phyloP scores from a whole-genome alignment of 2,888 invertebrate genomes.

The Leptopilina syphax region DNA sequence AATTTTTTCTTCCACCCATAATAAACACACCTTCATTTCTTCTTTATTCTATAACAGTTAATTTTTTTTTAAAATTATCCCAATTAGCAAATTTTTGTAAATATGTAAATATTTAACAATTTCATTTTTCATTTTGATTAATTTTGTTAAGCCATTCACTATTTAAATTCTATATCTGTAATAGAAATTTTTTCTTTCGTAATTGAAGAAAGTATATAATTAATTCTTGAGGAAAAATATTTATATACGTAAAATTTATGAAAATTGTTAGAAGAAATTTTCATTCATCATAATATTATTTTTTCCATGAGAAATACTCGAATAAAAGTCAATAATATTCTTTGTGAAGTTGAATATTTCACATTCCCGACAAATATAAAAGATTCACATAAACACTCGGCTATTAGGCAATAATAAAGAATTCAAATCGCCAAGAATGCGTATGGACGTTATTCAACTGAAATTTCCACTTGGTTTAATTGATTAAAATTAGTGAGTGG shows the following conservation, averaged over 20 bases:
- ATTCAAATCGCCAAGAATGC: slow-evolving; percentile 22
- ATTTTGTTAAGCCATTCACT: no score
- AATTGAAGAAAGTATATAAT: no score
- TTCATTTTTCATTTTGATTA: not conserved
- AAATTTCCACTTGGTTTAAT: slow-evolving; percentile 28
- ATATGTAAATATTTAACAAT: not conserved
- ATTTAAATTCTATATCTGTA: no score
- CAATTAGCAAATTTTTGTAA: not conserved
- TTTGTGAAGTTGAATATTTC: not conserved
- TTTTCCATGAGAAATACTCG: no score
- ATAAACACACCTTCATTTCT: not conserved
- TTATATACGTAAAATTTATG: no score
- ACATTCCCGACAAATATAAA: not conserved
- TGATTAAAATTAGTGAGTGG: slow-evolving; percentile 19
- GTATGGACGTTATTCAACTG: not conserved
- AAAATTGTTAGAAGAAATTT: not conserved
- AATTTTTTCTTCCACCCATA: not conserved
- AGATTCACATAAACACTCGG: slow-evolving; percentile 6
- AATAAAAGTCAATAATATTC: not conserved
- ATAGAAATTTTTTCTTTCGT: no score
- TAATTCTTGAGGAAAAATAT: no score
- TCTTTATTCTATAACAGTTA: not conserved
- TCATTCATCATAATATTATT: not conserved
- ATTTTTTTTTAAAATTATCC: not conserved
- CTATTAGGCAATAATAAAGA: slow-evolving; percentile 21